Evolutionary conservation across 2,797 vertebrate species (phyloP).

Genomic region (Mionectes olivaceus): DNA sequence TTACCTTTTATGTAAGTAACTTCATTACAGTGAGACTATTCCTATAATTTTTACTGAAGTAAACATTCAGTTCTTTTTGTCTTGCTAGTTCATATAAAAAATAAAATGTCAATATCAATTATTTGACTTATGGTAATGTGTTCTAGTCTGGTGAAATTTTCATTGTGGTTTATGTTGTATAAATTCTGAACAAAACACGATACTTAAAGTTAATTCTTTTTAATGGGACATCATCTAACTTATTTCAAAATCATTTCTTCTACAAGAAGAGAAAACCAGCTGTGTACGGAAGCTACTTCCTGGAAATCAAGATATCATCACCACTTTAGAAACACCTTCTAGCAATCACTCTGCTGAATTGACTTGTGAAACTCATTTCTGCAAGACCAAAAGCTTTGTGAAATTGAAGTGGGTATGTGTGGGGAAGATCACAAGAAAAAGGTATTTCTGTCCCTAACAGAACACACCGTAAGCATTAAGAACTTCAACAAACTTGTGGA

Average conservation of each 20-base stretch:
- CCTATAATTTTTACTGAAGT: background rate
- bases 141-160: background rate
- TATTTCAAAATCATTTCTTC: background rate
- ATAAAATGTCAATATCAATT: background rate
- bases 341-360: background rate
- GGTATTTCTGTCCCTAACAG: background rate
- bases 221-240: background rate
- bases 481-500: background rate
- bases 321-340: background rate
- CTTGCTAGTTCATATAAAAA: background rate
- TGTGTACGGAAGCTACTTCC: background rate
- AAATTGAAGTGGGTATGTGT: rapidly evolving
- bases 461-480: background rate
- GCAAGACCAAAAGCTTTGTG: background rate
- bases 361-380: background rate
- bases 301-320: background rate
- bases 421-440: background rate
- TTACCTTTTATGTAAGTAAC: background rate
- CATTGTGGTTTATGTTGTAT: background rate
- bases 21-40: background rate
- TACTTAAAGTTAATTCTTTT: background rate
- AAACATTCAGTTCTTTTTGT: background rate
- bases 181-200: background rate
- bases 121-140: background rate
- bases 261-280: background rate